Conservation (phyloP, 2,888 invertebrate genomes). For the Heliothis peltigera region DNA sequence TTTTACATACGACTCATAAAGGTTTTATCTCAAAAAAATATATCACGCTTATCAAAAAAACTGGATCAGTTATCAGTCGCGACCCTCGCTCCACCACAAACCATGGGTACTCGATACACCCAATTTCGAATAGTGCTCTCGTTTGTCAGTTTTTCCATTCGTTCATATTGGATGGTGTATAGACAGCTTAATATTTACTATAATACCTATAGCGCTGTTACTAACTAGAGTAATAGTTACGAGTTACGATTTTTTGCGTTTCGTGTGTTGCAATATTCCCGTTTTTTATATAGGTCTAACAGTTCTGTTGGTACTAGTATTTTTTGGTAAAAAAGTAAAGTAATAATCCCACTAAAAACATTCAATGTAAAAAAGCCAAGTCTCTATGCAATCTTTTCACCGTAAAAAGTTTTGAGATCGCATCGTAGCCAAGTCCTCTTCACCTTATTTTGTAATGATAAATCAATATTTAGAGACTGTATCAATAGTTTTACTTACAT, state of each 20-base stretch:
- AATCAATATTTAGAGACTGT: too few species aligned
- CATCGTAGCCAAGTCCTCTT: too few species aligned
- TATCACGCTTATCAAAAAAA: neutral
- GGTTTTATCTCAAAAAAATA: too few species aligned
- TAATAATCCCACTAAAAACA: too few species aligned
- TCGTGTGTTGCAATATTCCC: neutral
- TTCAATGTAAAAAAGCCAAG: too few species aligned
- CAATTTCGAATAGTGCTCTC: conserved; percentile 23
- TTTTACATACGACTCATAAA: too few species aligned
- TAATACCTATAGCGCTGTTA: conserved; percentile 12
- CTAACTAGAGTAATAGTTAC: neutral
- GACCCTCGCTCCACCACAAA: conserved; percentile 10
- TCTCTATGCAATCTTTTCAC: too few species aligned
- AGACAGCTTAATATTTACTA: conserved; percentile 36
- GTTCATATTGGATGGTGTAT: conserved; percentile 37
- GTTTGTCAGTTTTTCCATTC: conserved; percentile 28
- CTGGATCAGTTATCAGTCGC: conserved; percentile 7
- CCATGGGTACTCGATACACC: conserved; percentile 22
- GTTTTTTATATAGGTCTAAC: neutral
- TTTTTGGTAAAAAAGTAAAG: neutral
- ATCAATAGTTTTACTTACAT: too few species aligned
- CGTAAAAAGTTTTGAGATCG: too few species aligned
- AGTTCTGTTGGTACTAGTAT: neutral
- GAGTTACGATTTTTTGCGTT: neutral
- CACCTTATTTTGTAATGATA: too few species aligned